Base-by-base conservation (phyloP, 1,140 invertebrate species). In the Mamestra configurata region DNA sequence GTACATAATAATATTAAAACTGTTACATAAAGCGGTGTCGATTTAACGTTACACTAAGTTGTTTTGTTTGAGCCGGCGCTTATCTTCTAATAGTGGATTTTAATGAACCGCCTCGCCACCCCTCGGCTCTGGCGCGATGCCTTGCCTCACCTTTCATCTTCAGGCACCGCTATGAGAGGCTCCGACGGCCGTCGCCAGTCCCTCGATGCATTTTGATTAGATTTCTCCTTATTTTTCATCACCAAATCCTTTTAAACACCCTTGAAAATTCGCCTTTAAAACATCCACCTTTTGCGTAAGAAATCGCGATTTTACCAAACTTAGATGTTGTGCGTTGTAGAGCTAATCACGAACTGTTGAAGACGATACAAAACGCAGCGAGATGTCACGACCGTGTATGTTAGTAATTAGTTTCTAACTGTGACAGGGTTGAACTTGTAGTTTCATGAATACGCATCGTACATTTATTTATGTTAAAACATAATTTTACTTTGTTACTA, bases 141-240 rank as follows among this genome's bases (percentile, higher is more conserved):
- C 80, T 79, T 82, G 22, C 87, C 91, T 94, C 90, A 94, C 93
- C 92, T 93, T 91, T 93, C 92, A 93, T 92, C 89, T 78, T 93
- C 92, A 93, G 90, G 91, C 87, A 93, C 90, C 7, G 89, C 83
- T 66, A 92, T 84, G 66, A 93, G 84, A 71, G 89, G 89, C 79
- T 94, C 93, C 18, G 88, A 89, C 79, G 88, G 87, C 85, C 93
- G 91, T 76, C 91, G 85, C 86, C 92, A 88, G 79, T 93, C 91
- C 77, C 88, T 92, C 46, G 72, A 80, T 75, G 83, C 73, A 79
- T 83, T 91, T 82, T 88, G 89, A 89, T 91, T 94, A 72, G 85
- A 87, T 92, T 90, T 93, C 68, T 93, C 91, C 86, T 91, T 94
- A 90, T 90, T 94, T 90, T 92, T 93, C 81, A 84, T 80, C 86